Evolutionary conservation across 2,888 invertebrate species (phyloP).

Genomic region (Octonoba sinensis): DNA sequence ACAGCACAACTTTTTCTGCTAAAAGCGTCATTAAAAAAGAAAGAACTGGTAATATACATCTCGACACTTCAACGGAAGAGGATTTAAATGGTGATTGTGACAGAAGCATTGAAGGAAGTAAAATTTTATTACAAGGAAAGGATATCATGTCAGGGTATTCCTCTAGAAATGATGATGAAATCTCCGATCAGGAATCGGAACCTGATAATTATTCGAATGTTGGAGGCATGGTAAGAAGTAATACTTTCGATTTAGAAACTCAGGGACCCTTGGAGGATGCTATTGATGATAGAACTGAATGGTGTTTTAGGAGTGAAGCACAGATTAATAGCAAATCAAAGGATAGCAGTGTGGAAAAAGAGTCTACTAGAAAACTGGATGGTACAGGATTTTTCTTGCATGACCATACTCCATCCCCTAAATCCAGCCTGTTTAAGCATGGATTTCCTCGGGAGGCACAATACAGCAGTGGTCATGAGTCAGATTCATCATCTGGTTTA

Average conservation of each 20-base stretch:
- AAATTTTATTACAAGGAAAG: neutral
- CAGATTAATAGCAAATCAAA: constrained; percentile 5
- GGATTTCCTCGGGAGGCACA: constrained; percentile 36
- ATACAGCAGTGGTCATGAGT: constrained; percentile 30
- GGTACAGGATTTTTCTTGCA: constrained; percentile 50
- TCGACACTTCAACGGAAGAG: neutral
- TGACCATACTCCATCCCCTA: constrained; percentile 57
- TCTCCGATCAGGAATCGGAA: constrained; percentile 46
- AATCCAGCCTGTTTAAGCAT: constrained; percentile 48
- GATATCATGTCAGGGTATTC: neutral
- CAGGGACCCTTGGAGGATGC: constrained; percentile 59
- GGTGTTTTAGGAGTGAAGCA: constrained; percentile 21
- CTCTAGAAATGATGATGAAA: neutral
- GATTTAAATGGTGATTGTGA: neutral
- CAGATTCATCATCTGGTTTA: constrained; percentile 10
- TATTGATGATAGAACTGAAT: constrained; percentile 46
- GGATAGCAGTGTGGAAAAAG: neutral
- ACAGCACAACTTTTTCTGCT: constrained; percentile 6
- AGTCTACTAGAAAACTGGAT: constrained; percentile 24
- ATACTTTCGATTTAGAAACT: constrained; percentile 65
- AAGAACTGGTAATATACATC: neutral
- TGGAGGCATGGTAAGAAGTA: constrained; percentile 65
- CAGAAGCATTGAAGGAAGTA: no score
- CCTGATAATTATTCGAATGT: constrained; percentile 28
- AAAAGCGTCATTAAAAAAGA: constrained; percentile 4